A percentile compares a stretch with the other conserved stretches of the same genome.
phyloP scores from a whole-genome alignment of 2,113 vertebrate genomes.

The Amazona guildingii region DNA sequence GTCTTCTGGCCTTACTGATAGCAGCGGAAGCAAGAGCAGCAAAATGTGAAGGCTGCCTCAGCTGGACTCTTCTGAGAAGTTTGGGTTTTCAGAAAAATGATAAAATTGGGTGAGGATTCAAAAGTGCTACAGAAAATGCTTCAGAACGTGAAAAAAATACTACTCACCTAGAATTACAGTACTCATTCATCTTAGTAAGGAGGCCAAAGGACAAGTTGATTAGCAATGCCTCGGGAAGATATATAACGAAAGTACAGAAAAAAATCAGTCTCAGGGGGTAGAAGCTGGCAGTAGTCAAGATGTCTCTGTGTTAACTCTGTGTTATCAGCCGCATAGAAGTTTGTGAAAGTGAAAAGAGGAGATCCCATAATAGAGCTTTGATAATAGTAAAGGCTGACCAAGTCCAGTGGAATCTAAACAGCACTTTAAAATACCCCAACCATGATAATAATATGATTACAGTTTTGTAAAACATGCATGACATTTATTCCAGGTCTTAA shows the following conservation, averaged over 20 bases:
- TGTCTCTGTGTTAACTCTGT: not conserved
- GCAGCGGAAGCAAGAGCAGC: not conserved
- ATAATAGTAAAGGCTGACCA: not conserved
- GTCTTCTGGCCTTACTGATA: slow-evolving; percentile 20
- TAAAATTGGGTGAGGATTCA: slow-evolving; percentile 16
- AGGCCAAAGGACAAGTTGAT: not conserved
- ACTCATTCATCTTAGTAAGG: not conserved
- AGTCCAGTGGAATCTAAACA: not conserved
- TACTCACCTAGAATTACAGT: not conserved
- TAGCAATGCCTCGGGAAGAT: not conserved
- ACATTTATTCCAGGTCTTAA: not conserved
- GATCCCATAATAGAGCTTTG: not conserved
- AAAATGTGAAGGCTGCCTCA: slow-evolving; percentile 20
- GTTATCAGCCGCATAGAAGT: not conserved
- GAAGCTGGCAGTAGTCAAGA: not conserved
- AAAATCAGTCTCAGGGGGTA: not conserved
- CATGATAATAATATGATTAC: not conserved
- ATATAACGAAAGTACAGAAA: not conserved
- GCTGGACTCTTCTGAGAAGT: slow-evolving; percentile 16
- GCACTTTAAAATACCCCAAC: not conserved
- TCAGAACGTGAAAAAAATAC: slow-evolving; percentile 14
- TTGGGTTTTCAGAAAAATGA: not conserved
- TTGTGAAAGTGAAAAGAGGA: not conserved
- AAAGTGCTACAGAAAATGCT: not conserved
- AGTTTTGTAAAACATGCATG: not conserved